Conservation (phyloP, 2,888 invertebrate species). For the Apoda limacodes region DNA sequence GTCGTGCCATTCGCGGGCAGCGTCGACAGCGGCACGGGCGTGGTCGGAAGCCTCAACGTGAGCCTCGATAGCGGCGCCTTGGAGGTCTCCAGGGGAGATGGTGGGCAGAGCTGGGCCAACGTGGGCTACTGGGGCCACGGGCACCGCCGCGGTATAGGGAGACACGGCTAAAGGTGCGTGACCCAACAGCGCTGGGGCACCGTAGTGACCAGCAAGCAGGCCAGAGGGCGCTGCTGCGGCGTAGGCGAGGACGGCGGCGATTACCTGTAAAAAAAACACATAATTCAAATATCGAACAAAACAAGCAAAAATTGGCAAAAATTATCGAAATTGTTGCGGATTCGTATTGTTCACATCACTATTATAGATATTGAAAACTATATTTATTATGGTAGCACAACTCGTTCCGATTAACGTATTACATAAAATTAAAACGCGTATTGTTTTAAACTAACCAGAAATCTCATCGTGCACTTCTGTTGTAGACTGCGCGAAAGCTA, state of each 20-base stretch:
- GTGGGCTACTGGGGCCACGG: slow-evolving; percentile 31
- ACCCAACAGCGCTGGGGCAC: slow-evolving; percentile 15
- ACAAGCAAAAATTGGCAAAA: too few relatives aligned
- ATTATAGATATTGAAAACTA: slow-evolving; percentile 24
- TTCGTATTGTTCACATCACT: slow-evolving; percentile 19
- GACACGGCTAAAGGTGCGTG: slow-evolving; percentile 21
- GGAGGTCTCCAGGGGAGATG: slow-evolving; percentile 58
- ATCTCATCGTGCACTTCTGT: slow-evolving; percentile 68
- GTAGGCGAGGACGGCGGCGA: slow-evolving; percentile 61
- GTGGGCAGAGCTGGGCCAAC: slow-evolving; percentile 41
- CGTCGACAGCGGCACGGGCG: slow-evolving; percentile 53
- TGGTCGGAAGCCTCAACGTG: slow-evolving; percentile 58
- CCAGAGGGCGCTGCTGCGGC: slow-evolving; percentile 57
- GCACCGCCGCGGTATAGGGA: slow-evolving; percentile 25
- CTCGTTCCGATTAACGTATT: slow-evolving; percentile 13
- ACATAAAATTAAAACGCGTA: too few relatives aligned
- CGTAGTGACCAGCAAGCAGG: slow-evolving; percentile 32
- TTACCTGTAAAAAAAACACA: slow-evolving; percentile 55
- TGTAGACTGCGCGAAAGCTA: slow-evolving; percentile 66
- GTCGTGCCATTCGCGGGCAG: slow-evolving; percentile 55
- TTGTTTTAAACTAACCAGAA: slow-evolving; percentile 51
- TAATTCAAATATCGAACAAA: slow-evolving; percentile 19
- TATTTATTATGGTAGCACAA: slow-evolving; percentile 27
- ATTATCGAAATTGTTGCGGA: too few relatives aligned
- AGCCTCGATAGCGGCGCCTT: slow-evolving; percentile 56